These are phyloP conservation scores for Diadumene lineata DNA, from an alignment of 92 coral and sea anemone genomes.

Conservation along the genomic window DNA sequence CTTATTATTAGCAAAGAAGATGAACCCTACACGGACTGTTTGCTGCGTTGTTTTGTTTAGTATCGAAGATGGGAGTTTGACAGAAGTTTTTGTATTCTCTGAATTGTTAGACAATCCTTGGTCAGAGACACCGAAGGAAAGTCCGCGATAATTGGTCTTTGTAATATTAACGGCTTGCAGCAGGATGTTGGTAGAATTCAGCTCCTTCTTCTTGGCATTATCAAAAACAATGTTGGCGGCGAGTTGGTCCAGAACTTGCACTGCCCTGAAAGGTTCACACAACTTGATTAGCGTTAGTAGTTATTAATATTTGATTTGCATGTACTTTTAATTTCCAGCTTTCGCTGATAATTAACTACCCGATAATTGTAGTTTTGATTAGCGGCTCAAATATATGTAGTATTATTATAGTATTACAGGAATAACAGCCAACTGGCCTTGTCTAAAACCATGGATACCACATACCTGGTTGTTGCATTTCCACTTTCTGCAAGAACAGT, in stretches of 20 bases:
- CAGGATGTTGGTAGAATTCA: constrained; percentile 47
- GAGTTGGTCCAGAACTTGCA: constrained; percentile 58
- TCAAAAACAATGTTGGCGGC: constrained; percentile 62
- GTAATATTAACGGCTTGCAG: constrained; percentile 61
- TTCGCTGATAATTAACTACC: no score
- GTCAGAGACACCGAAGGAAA: constrained; percentile 25
- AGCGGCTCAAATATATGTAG: no score
- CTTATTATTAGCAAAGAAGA: constrained; percentile 61
- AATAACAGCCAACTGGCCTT: neutral
- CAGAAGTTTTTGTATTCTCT: neutral
- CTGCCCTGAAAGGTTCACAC: constrained; percentile 37
- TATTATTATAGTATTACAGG: neutral
- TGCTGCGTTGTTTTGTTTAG: neutral
- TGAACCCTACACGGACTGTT: constrained; percentile 54
- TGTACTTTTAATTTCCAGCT: neutral
- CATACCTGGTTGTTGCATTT: constrained; percentile 72
- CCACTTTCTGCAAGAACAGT: constrained; percentile 45
- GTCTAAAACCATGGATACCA: neutral
- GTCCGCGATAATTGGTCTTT: constrained; percentile 50
- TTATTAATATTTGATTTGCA: no score
- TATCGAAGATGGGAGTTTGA: constrained; percentile 11
- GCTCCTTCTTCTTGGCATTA: constrained; percentile 35
- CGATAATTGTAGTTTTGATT: no score
- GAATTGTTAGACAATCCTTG: neutral
- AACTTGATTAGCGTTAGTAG: no score